Evolutionary conservation across 2,888 invertebrate species (phyloP).

Genomic region (Meloe dianella): DNA sequence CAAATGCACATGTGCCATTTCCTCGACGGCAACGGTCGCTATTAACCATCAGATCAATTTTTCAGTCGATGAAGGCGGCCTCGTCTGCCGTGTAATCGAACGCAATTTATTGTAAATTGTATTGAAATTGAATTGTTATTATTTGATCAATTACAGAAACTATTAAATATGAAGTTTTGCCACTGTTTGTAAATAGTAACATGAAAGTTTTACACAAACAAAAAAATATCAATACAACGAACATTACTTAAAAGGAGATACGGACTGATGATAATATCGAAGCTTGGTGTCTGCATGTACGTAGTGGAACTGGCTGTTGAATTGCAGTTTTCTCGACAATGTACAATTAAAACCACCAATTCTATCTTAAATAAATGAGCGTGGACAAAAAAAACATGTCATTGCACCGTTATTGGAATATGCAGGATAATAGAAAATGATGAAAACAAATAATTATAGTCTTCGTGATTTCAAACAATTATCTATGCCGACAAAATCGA

Average conservation of each 20-base stretch:
- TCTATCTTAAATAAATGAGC: neutral
- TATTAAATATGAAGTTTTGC: neutral
- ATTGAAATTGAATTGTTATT: slow-evolving; percentile 21
- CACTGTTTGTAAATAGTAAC: neutral
- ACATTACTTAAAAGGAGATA: neutral
- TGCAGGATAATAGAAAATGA: slow-evolving; percentile 8
- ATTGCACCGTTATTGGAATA: slow-evolving; percentile 4
- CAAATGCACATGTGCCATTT: slow-evolving; percentile 6
- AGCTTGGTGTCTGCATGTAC: neutral
- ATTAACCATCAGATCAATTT: slow-evolving; percentile 6
- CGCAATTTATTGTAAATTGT: slow-evolving; percentile 16
- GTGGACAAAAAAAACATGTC: neutral
- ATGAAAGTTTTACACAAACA: neutral
- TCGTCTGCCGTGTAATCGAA: slow-evolving; percentile 3
- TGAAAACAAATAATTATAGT: slow-evolving; percentile 18
- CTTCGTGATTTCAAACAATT: slow-evolving; percentile 23
- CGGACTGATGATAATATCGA: neutral
- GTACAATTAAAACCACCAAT: neutral
- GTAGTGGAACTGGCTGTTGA: slow-evolving; percentile 5
- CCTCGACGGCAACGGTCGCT: slow-evolving; percentile 1
- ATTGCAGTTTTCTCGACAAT: slow-evolving; percentile 6
- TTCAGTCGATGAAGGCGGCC: slow-evolving; percentile 7
- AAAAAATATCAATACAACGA: neutral
- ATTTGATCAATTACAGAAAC: neutral
- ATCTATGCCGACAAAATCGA: slow-evolving; percentile 16